Percentiles rank a stretch among this genome's conserved stretches.
phyloP scores from a whole-genome alignment of 2,113 vertebrate species.

The Psettodes erumei region DNA sequence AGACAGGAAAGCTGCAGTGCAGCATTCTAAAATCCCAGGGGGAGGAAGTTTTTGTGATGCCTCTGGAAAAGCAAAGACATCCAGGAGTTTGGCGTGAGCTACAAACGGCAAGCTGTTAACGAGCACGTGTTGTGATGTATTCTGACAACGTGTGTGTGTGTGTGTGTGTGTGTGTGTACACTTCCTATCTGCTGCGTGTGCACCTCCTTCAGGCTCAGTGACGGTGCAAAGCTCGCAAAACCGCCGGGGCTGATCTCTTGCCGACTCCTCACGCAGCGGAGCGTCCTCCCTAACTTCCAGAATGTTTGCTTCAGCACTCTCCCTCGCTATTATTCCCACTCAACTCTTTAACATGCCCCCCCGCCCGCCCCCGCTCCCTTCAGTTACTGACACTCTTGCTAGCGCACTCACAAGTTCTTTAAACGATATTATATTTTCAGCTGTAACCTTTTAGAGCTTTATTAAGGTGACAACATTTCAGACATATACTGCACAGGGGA shows the following conservation, averaged over 20 bases:
- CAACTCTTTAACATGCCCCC: constrained; percentile 36
- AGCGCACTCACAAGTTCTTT: constrained; percentile 27
- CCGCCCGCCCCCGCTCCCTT: constrained; percentile 31
- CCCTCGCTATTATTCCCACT: constrained; percentile 22
- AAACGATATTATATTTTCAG: constrained; percentile 37
- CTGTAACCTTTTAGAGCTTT: constrained; percentile 47
- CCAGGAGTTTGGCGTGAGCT: constrained; percentile 28
- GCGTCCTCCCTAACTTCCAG: constrained; percentile 33
- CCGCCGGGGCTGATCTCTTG: constrained; percentile 34
- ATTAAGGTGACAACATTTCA: constrained; percentile 20
- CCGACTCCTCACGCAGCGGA: constrained; percentile 25
- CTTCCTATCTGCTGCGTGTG: constrained; percentile 47
- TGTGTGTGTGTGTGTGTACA: constrained; percentile 10
- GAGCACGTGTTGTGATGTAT: background rate
- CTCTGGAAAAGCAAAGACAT: background rate
- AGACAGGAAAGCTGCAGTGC: background rate
- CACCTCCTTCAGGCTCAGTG: constrained; percentile 34
- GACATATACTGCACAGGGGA: no score
- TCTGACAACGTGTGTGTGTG: constrained; percentile 2
- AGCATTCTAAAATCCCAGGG: constrained; percentile 5
- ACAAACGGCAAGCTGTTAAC: constrained; percentile 23
- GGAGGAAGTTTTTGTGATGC: background rate
- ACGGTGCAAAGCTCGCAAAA: constrained; percentile 43
- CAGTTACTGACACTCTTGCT: constrained; percentile 14
- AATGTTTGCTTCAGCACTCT: constrained; percentile 62